A percentile compares a stretch with the other conserved stretches of the same genome.
Conservation (phyloP, 35 echinoderm and acorn worm species). For the Heliocidaris tuberculata region DNA sequence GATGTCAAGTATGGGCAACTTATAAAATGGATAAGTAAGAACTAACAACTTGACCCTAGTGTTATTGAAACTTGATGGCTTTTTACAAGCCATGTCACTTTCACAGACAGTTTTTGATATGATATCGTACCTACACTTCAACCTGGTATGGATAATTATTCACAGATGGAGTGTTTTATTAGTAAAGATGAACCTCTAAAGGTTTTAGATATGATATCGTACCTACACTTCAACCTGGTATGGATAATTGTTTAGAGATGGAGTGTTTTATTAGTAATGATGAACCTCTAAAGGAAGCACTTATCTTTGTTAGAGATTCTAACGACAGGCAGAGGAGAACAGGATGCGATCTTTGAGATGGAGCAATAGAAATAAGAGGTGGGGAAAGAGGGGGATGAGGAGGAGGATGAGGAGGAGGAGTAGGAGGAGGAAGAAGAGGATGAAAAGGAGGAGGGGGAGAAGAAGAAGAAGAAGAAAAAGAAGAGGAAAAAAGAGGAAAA, state of each 20-base stretch:
- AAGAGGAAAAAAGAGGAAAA: too few species aligned
- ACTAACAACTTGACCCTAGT: too few species aligned
- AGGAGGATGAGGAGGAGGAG: too few species aligned
- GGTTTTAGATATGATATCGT: too few species aligned
- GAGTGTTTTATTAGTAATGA: background rate
- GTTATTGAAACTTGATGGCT: too few species aligned
- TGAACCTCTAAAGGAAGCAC: background rate
- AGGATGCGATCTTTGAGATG: conserved; percentile 6
- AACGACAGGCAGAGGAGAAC: background rate
- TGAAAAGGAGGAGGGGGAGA: too few species aligned
- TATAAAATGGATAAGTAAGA: too few species aligned
- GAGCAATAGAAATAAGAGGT: background rate
- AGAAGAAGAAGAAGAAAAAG: too few species aligned
- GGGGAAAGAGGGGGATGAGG: background rate
- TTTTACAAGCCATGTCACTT: too few species aligned
- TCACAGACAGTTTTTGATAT: too few species aligned
- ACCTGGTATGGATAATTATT: background rate
- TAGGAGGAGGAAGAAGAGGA: too few species aligned
- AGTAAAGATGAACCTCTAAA: background rate
- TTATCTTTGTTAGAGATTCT: background rate
- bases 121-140: background rate
- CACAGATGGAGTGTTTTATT: background rate
- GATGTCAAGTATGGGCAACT: too few species aligned
- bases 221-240: background rate
- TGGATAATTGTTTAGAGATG: background rate